Evolutionary conservation across 2,113 vertebrate genomes (phyloP).

Genomic region (Toxostoma redivivum): DNA sequence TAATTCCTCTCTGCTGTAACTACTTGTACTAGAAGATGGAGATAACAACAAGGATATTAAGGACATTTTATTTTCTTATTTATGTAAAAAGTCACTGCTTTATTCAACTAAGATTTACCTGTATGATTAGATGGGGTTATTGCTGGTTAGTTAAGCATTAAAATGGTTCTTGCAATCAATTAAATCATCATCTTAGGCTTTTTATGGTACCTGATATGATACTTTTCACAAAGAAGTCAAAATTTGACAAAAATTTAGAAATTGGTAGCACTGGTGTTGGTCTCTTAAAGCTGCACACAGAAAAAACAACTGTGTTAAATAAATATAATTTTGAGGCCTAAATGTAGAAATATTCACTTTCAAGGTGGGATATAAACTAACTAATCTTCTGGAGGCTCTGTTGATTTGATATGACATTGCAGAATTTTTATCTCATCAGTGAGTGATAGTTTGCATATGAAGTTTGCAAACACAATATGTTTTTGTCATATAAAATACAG

Average conservation of each 20-base stretch:
- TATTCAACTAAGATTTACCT: not conserved
- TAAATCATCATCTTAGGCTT: not conserved
- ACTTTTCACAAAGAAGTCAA: not conserved
- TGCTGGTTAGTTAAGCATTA: not conserved
- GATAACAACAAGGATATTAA: not conserved
- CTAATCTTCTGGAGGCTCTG: not conserved
- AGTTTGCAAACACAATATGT: constrained; percentile 16
- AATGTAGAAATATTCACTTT: not conserved
- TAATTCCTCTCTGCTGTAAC: not conserved
- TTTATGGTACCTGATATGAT: rapidly evolving
- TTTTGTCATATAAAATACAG: constrained; percentile 39
- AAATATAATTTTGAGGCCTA: not conserved
- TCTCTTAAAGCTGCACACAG: not conserved
- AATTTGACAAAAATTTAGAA: not conserved
- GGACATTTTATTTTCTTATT: not conserved
- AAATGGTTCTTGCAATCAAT: not conserved
- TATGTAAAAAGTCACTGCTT: not conserved
- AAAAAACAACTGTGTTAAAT: not conserved
- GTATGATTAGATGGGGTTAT: not conserved
- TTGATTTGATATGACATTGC: not conserved
- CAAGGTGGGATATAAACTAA: not conserved
- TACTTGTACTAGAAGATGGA: not conserved
- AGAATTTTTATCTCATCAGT: constrained; percentile 9
- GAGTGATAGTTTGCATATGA: constrained; percentile 11
- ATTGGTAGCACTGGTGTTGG: not conserved